These are phyloP conservation scores for Virgularia gustaviana DNA, from an alignment of 92 coral and sea anemone species.

Conservation along the genomic window DNA sequence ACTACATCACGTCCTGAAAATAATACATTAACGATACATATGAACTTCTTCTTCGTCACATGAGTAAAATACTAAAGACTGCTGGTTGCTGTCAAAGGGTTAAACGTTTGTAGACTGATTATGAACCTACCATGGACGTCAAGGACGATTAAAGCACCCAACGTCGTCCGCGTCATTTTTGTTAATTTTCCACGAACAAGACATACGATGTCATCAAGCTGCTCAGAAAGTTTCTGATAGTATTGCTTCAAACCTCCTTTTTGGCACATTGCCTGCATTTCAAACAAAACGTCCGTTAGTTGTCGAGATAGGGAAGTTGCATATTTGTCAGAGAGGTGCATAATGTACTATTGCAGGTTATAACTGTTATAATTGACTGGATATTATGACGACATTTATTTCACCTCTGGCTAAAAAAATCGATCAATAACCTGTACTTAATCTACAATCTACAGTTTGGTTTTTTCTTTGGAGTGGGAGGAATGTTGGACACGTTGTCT, in stretches of 20 bases:
- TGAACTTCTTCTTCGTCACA: background rate
- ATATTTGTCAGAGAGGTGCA: too few relatives aligned
- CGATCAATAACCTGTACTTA: background rate
- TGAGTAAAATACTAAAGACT: background rate
- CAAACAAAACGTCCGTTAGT: background rate
- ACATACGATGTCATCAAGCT: constrained; percentile 85
- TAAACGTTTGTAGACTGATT: background rate
- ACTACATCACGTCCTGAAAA: background rate
- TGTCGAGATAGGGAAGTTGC: too few relatives aligned
- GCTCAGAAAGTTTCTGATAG: constrained; percentile 73
- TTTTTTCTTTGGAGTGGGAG: too few relatives aligned
- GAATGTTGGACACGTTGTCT: too few relatives aligned
- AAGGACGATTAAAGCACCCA: constrained; percentile 93
- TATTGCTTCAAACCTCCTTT: constrained; percentile 64
- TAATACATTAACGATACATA: background rate
- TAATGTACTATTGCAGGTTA: too few relatives aligned
- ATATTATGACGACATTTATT: background rate
- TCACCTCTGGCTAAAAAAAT: background rate
- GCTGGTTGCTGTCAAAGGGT: background rate
- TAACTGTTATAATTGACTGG: too few relatives aligned
- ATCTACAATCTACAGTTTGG: background rate
- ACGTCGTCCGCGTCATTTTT: constrained; percentile 82
- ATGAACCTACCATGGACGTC: constrained; percentile 83
- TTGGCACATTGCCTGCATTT: constrained; percentile 65
- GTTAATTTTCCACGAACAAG: constrained; percentile 89